Evolutionary conservation across 2,888 invertebrate genomes (phyloP).

Genomic region (Aphidius colemani): DNA sequence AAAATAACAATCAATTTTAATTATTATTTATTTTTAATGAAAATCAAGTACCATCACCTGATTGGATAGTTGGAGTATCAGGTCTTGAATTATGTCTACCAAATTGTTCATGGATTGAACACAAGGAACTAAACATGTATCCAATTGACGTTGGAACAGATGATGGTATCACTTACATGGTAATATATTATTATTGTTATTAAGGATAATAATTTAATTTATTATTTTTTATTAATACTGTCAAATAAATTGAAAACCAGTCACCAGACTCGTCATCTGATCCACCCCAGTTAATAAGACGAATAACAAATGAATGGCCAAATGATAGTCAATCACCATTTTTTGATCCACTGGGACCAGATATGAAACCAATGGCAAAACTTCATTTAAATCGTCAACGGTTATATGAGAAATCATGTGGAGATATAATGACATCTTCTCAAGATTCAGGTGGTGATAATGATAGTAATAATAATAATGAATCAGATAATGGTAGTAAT

Average conservation of each 20-base stretch:
- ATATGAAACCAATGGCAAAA: constrained; percentile 83
- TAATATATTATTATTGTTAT: constrained; percentile 58
- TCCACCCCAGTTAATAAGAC: constrained; percentile 83
- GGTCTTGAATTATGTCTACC: constrained; percentile 84
- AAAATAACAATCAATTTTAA: neutral
- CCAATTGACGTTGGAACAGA: constrained; percentile 98
- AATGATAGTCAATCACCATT: constrained; percentile 93
- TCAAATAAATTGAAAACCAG: constrained; percentile 57
- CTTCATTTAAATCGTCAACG: constrained; percentile 78
- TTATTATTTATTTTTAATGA: neutral
- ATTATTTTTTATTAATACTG: constrained; percentile 7
- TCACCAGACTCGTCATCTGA: constrained; percentile 78
- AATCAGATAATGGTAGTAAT: too few relatives aligned
- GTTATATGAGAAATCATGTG: constrained; percentile 76
- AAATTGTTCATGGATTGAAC: constrained; percentile 92
- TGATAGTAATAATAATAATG: constrained; percentile 65
- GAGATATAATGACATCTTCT: constrained; percentile 65
- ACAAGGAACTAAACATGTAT: constrained; percentile 80
- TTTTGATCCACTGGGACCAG: constrained; percentile 72
- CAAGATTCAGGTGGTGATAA: constrained; percentile 60
- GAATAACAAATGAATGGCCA: constrained; percentile 88
- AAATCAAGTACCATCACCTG: constrained; percentile 85
- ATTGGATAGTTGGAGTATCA: constrained; percentile 96
- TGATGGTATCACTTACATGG: constrained; percentile 88
- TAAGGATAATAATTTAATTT: constrained; percentile 2